These are phyloP conservation scores for Dendrocincla tyrannina DNA, from an alignment of 2,797 vertebrate species.

Conservation along the genomic window DNA sequence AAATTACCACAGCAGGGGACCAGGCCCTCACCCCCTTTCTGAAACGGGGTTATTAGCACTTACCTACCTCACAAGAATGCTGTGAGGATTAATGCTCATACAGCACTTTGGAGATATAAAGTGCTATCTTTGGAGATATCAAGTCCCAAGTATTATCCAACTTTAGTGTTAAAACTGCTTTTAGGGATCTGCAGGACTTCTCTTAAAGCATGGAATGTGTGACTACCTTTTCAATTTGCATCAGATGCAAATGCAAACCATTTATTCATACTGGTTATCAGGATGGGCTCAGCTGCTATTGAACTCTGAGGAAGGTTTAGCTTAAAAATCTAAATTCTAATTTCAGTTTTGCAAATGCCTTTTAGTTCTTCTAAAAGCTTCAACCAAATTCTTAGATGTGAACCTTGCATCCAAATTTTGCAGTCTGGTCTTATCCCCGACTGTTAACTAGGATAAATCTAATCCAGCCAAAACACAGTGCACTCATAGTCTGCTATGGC, in stretches of 20 bases:
- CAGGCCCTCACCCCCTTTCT: not conserved
- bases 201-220: not conserved
- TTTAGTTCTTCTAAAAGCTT: slow-evolving; percentile 11
- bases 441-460: not conserved
- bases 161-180: not conserved
- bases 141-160: not conserved
- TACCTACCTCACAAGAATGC: not conserved
- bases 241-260: not conserved
- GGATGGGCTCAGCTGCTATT: not conserved
- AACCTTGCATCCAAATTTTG: not conserved
- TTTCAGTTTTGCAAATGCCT: not conserved
- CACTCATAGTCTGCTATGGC: not conserved
- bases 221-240: not conserved
- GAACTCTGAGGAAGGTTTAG: not conserved
- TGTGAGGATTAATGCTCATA: slow-evolving; percentile 9
- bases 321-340: not conserved
- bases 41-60: not conserved
- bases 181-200: not conserved
- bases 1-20: not conserved
- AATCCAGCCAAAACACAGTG: not conserved
- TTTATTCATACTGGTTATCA: not conserved
- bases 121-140: not conserved
- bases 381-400: not conserved
- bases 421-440: not conserved
- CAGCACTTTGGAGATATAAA: not conserved